Base-by-base conservation (phyloP, 2,888 invertebrate genomes). In the Drosophila hamatofila region DNA sequence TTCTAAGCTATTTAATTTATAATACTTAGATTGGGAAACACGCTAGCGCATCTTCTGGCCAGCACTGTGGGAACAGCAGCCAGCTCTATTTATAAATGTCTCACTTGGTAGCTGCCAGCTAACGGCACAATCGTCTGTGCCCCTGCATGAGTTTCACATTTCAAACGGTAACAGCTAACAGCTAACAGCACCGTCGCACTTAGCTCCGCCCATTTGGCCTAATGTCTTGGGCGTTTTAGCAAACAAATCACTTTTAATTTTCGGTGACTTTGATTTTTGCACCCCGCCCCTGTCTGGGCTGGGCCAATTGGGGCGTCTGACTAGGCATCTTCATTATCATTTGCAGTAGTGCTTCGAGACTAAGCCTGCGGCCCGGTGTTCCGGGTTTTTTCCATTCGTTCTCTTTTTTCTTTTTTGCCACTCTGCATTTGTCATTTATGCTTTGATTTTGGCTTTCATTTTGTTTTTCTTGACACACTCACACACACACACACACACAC, bases 191-290 rank as follows among this genome's bases (percentile, higher is more conserved):
- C 35, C 18, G 11, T 14, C 21, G 35, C 35, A 16, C 35, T 37
- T 37, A 35, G 35, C 37, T 23, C 7, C 41, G 30, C 49, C 44
- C 48, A 7, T 48, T 48, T 54, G 33, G 70, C 56, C 69, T 78
- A 81, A 83, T 85, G 77, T 83, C 79, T 82, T 81, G 77, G 79
- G 90, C 72, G 88, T 89, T 86, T 86, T 86, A 67, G 80, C 86
- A 89, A 86, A 90, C 90, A 90, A 90, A 88, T 87, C 90, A 90
- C 89, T 89, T 90, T 90, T 88, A 88, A 88, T 88, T 88, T 88
- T 88, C 72, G 78, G 81, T 86, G 90, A 88, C 90, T 88, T 88
- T 90, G 87, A 90, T 89, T 90, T 90, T 88, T 83, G 66, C 64
- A 27, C 58, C 64, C 33, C 44, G 14, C 57, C 25, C 39, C 44